A percentile compares a stretch with the other conserved stretches of the same genome.
These are phyloP conservation scores for Imbricaverruca yamaguchii DNA, from an alignment of 2,888 invertebrate species.

Conservation along the genomic window DNA sequence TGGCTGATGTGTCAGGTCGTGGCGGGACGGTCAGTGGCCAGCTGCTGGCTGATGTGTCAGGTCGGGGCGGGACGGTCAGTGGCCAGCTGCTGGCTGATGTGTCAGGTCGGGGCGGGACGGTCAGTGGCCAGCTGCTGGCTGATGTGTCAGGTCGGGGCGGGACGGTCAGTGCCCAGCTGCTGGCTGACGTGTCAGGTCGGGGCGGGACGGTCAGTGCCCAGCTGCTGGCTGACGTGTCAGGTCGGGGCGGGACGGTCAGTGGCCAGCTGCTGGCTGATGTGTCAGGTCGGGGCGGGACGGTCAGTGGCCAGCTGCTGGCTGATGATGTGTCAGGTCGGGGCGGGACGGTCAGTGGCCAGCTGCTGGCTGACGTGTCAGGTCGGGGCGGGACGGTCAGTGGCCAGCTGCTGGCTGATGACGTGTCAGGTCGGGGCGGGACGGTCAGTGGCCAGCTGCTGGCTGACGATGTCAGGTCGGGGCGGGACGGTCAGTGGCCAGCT, in stretches of 20 bases:
- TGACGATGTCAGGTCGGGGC: too few relatives aligned
- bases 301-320: neutral
- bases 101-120: neutral
- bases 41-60: too few relatives aligned
- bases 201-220: neutral
- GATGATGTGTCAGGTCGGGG: too few relatives aligned
- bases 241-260: neutral
- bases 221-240: too few relatives aligned
- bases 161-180: neutral
- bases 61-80: neutral
- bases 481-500: neutral
- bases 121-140: neutral
- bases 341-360: neutral
- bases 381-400: neutral
- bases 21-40: neutral
- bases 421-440: neutral
- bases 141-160: too few relatives aligned
- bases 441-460: neutral
- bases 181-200: too few relatives aligned
- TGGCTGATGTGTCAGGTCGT: too few relatives aligned
- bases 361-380: too few relatives aligned
- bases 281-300: neutral
- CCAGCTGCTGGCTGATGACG: too few relatives aligned
- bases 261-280: neutral
- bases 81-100: neutral